phyloP scores from a whole-genome alignment of 1,140 invertebrate genomes.

The Spodoptera frugiperda region DNA sequence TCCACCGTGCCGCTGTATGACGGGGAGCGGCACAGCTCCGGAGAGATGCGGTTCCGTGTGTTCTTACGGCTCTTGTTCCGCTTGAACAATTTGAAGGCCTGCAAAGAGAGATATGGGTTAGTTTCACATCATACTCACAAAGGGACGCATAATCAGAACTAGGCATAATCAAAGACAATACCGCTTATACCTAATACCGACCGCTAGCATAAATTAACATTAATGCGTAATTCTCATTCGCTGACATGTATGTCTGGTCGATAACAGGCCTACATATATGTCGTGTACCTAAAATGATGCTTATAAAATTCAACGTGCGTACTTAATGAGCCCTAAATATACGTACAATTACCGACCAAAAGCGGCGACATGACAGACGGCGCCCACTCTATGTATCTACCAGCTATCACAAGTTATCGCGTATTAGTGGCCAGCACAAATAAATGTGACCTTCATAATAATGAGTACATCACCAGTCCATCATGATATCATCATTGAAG shows the following conservation, averaged over 20 bases:
- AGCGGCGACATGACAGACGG: slow-evolving; percentile 7
- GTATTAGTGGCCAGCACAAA: background rate
- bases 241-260: background rate
- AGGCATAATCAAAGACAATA: too few species aligned
- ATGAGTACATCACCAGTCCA: background rate
- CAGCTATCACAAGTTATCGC: slow-evolving; percentile 15
- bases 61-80: slow-evolving; percentile 68
- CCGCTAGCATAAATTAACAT: too few species aligned
- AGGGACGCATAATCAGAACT: too few species aligned
- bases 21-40: slow-evolving; percentile 68
- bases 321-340: slow-evolving; percentile 4
- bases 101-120: slow-evolving; percentile 61
- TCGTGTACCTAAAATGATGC: background rate
- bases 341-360: background rate
- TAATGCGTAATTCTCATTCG: background rate
- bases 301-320: background rate
- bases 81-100: slow-evolving; percentile 83
- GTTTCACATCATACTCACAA: background rate
- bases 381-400: background rate
- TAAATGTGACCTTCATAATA: background rate
- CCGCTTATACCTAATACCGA: too few species aligned
- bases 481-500: background rate
- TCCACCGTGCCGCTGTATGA: slow-evolving; percentile 77
- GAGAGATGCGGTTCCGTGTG: slow-evolving; percentile 72
- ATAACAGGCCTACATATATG: too few species aligned